Base-by-base conservation (phyloP, 2,113 vertebrate species). In the Micronycteris hirsuta region DNA sequence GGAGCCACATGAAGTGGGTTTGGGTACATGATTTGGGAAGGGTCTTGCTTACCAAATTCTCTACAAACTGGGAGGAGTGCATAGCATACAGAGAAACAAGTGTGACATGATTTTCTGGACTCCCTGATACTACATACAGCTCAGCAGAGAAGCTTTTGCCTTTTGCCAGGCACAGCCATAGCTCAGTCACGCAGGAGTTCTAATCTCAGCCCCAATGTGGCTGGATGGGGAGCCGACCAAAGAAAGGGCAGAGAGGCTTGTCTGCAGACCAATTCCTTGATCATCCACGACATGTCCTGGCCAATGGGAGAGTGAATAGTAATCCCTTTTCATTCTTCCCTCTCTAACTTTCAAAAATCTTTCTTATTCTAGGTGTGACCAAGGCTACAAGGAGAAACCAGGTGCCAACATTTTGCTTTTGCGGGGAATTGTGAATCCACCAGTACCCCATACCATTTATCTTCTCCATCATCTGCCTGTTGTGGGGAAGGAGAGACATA, bases 291-390 rank as follows among this genome's bases (percentile, higher is more conserved):
- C 3, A 2, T 7, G 28, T 31, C 41, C 45, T 38, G 15, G 88
- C 36, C 49, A 13, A 6, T 0, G 1, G 52, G 38, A 78, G 7
- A 4, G 17, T 5, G 4, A 71, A 16, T 3, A 4, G 13, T 17
- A 31, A 13, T 36, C 20, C 17, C 3, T 54, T 67, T 47, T 9
- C n/a, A 78, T 26, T 81, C 65, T 93, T 77, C 13, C 13, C 2
- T 22, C 45, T 92, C 61, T 76, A 47, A 3, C 36, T 71, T 77
- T 76, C 63, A 68, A 89, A 86, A 31, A 12, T n/a, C 58, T 28
- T 58, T 63, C 76, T 88, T 52, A 8, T 78, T 61, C 31, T 65
- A 74, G 28, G 20, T 61, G 36, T 56, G 41, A 92, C 33, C 85
- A 85, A 85, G 28, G 31, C 17, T 71, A 43, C 52, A 58, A 38